Conservation (phyloP, 2,888 invertebrate genomes). For the Tetropium fuscum region DNA sequence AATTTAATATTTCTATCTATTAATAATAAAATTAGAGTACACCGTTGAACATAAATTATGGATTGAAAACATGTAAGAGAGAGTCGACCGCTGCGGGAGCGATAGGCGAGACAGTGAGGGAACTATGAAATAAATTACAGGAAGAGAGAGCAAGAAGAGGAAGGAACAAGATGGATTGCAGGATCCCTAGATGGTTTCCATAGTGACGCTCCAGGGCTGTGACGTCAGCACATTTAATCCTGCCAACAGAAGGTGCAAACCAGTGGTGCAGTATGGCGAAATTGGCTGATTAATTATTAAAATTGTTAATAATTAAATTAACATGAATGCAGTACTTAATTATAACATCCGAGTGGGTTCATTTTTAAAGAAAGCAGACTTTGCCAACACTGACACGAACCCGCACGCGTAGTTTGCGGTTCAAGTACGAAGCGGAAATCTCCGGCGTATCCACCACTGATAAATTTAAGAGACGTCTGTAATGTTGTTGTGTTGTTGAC, state of each 20-base stretch:
- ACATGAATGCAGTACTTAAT: no score
- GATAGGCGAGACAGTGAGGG: conserved; percentile 48
- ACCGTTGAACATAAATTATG: conserved; percentile 61
- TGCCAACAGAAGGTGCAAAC: conserved; percentile 52
- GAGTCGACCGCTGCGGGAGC: conserved; percentile 25
- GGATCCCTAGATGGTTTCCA: conserved; percentile 64
- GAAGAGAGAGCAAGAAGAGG: conserved; percentile 56
- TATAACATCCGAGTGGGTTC: no score
- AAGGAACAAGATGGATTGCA: conserved; percentile 60
- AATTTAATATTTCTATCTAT: conserved; percentile 55
- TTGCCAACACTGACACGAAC: no score
- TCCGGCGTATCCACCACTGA: no score
- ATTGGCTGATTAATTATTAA: no score
- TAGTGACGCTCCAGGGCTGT: conserved; percentile 61
- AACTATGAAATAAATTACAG: conserved; percentile 57
- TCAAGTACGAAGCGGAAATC: no score
- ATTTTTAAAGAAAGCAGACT: no score
- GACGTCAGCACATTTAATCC: conserved; percentile 58
- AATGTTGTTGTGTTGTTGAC: no score
- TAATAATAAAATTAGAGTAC: conserved; percentile 50
- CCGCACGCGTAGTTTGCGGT: no score
- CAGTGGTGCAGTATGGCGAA: conserved; percentile 38
- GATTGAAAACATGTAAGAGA: conserved; percentile 54
- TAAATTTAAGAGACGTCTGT: no score
- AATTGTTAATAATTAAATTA: no score